These are phyloP conservation scores for Temnothorax curvispinosus DNA, from an alignment of 1,140 invertebrate genomes.

Conservation along the genomic window DNA sequence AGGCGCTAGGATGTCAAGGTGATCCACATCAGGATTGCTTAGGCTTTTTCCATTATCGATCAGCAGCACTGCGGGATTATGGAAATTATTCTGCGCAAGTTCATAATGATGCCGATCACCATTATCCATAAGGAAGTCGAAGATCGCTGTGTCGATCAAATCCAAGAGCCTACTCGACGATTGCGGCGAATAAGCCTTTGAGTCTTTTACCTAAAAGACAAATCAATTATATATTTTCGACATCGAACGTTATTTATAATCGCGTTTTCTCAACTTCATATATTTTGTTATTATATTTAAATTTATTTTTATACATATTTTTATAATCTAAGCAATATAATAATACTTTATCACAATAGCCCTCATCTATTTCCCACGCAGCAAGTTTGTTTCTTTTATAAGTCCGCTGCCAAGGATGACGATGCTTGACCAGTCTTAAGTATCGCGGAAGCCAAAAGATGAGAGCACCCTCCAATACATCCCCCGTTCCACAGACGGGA, in stretches of 20 bases:
- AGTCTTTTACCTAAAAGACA: slow-evolving; percentile 79
- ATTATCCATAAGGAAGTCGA: slow-evolving; percentile 98
- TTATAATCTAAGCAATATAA: background rate
- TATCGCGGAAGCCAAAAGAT: slow-evolving; percentile 93
- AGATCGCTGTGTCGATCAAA: slow-evolving; percentile 94
- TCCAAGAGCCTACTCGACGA: slow-evolving; percentile 90
- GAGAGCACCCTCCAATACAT: slow-evolving; percentile 92
- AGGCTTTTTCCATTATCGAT: slow-evolving; percentile 98
- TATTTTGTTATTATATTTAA: background rate
- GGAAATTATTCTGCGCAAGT: slow-evolving; percentile 87
- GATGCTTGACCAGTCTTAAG: slow-evolving; percentile 88
- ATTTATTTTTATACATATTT: background rate
- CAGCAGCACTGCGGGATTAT: slow-evolving; percentile 91
- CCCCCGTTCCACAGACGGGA: slow-evolving; percentile 91
- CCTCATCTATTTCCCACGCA: slow-evolving; percentile 92
- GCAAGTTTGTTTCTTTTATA: slow-evolving; percentile 92
- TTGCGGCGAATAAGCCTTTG: slow-evolving; percentile 81
- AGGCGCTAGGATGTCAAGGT: slow-evolving; percentile 94
- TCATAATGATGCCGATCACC: slow-evolving; percentile 98
- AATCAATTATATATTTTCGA: background rate
- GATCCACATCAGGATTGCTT: slow-evolving; percentile 94
- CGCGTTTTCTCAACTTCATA: background rate
- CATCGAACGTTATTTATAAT: background rate
- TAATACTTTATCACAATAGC: slow-evolving; percentile 89
- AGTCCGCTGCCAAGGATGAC: slow-evolving; percentile 95